phyloP scores from a whole-genome alignment of 1,140 invertebrate genomes.

The Palaemon carinicauda region DNA sequence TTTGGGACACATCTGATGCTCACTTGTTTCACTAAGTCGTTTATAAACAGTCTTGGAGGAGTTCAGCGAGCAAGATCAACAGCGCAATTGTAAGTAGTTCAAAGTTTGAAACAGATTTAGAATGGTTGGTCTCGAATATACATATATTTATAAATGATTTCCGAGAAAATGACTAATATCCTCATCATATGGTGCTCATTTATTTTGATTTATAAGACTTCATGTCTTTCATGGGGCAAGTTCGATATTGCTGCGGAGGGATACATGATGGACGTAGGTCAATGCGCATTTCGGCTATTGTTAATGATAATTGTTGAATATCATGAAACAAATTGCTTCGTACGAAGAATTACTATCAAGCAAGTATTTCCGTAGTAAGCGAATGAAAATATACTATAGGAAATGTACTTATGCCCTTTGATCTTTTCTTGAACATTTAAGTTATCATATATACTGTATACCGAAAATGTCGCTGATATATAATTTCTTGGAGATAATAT shows the following conservation, averaged over 20 bases:
- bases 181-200: too few relatives aligned
- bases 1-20: not conserved
- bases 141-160: not conserved
- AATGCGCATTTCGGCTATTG: not conserved
- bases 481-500: too few relatives aligned
- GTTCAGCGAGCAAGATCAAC: not conserved
- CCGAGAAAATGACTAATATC: too few relatives aligned
- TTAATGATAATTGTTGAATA: too few relatives aligned
- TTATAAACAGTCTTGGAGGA: not conserved
- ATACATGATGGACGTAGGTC: not conserved
- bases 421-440: too few relatives aligned
- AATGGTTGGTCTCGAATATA: not conserved
- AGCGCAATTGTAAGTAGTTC: slow-evolving; percentile 21
- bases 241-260: slow-evolving; percentile 19
- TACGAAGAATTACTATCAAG: too few relatives aligned
- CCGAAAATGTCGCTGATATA: too few relatives aligned
- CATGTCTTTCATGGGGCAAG: slow-evolving; percentile 16
- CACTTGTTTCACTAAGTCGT: not conserved
- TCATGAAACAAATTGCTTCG: too few relatives aligned
- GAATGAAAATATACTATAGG: too few relatives aligned
- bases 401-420: too few relatives aligned
- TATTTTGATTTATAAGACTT: not conserved
- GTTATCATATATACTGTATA: too few relatives aligned
- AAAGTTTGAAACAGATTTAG: not conserved
- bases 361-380: too few relatives aligned